Base-by-base conservation (phyloP, 2,113 vertebrate genomes). In the Loxodonta africana region DNA sequence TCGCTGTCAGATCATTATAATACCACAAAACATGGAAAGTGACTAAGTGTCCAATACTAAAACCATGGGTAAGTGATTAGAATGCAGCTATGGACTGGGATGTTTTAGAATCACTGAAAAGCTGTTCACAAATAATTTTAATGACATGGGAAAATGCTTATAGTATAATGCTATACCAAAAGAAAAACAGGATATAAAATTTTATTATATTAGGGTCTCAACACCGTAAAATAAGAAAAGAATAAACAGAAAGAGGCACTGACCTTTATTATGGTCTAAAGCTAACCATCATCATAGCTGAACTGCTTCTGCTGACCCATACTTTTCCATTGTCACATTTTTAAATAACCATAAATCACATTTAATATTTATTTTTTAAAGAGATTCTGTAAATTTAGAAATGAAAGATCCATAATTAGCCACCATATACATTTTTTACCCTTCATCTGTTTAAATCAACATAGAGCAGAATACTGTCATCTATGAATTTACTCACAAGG, bases 241-340 rank as follows among this genome's bases (percentile, higher is more conserved):
- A 17, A 14, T 57, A 17, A 65, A 8, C 8, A 2, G 65, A 11
- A 44, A 4, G 41, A 87, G 57, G 80, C 18, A n/a, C 2, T 4
- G 0, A 7, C 23, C 0, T 0, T 15, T 15, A 5, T 10, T 17
- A 18, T 0, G 0, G 44, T 0, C 4, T 18, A 74, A 33, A 0
- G 15, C 65, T 5, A 1, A 18, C 23, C 48, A 9, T 65, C 8
- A 12, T 1, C 8, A 12, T 0, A 0, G 76, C 76, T 23, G 3
- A 77, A 71, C 0, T 20, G 53, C 25, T 17, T 48, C 84, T 33
- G 62, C 51, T 20, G 2, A 81, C 6, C 74, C 44, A 2, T 0
- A 9, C 44, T 62, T 26, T 21, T 44, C 28, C 25, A 1, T 21
- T 65, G 53, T 77, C n/a, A 69, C n/a, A 9, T 12, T 53, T 65